Evolutionary conservation across 2,888 invertebrate species (phyloP).

Genomic region (Steinernema hermaphroditum): DNA sequence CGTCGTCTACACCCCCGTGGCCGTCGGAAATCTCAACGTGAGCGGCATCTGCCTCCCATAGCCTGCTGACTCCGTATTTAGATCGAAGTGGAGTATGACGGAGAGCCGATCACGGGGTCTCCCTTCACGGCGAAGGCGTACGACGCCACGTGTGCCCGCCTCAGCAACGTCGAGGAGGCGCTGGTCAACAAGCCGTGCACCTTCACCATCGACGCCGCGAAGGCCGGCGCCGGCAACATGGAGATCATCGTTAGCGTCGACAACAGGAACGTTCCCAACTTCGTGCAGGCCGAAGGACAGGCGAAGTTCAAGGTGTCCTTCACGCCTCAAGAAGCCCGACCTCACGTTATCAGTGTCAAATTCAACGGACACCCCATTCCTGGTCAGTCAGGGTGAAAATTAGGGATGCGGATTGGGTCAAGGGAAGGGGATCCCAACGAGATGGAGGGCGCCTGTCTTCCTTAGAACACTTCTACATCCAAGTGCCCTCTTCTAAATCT

Average conservation of each 20-base stretch:
- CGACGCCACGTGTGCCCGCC: slow-evolving; percentile 89
- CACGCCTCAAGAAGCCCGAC: slow-evolving; percentile 88
- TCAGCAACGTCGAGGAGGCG: slow-evolving; percentile 81
- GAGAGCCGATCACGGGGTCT: slow-evolving; percentile 63
- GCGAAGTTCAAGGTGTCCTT: slow-evolving; percentile 91
- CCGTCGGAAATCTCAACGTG: slow-evolving; percentile 73
- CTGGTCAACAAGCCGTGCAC: slow-evolving; percentile 85
- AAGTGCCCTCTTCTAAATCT: no score
- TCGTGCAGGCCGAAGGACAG: slow-evolving; percentile 89
- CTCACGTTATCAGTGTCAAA: slow-evolving; percentile 86
- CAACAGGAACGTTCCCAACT: slow-evolving; percentile 94
- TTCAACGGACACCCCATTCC: slow-evolving; percentile 72
- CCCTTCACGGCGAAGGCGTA: slow-evolving; percentile 70
- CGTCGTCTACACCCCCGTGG: slow-evolving; percentile 78
- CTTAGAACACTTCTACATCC: no score
- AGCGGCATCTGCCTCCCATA: background rate
- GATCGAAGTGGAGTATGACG: slow-evolving; percentile 55
- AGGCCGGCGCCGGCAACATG: slow-evolving; percentile 86
- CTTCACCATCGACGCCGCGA: slow-evolving; percentile 78
- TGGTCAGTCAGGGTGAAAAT: no score
- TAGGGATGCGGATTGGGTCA: no score
- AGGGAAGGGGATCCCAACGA: no score
- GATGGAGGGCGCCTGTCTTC: no score
- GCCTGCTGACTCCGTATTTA: slow-evolving; percentile 29
- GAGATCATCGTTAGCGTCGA: slow-evolving; percentile 96